Evolutionary conservation across 1,140 invertebrate genomes (phyloP).

Genomic region (Drosophila nigromelanica): DNA sequence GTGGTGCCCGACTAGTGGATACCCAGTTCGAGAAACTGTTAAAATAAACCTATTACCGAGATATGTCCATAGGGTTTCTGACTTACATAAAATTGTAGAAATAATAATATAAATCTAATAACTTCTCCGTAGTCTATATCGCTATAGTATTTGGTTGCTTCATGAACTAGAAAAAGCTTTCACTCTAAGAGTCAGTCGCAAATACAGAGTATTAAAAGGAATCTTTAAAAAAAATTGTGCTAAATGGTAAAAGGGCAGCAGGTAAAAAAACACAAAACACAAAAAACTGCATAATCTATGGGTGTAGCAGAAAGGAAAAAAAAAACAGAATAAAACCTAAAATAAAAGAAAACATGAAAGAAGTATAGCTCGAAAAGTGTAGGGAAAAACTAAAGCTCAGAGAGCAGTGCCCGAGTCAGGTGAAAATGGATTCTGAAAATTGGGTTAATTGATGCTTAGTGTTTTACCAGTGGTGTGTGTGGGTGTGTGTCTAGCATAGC

Average conservation of each 20-base stretch:
- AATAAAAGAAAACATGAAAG: conserved; percentile 57
- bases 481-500: conserved; percentile 21
- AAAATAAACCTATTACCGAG: too few species aligned
- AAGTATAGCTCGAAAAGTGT: conserved; percentile 19
- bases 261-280: too few species aligned
- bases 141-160: too few species aligned
- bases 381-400: conserved; percentile 39
- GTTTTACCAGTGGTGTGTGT: conserved; percentile 44
- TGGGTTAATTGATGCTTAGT: conserved; percentile 83
- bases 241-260: conserved; percentile 17
- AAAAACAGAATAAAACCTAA: conserved; percentile 25
- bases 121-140: too few species aligned
- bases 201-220: conserved; percentile 11
- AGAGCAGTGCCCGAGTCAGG: conserved; percentile 52
- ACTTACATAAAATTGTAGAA: too few species aligned
- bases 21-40: background rate
- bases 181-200: too few species aligned
- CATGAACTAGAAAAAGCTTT: too few species aligned
- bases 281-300: conserved; percentile 1
- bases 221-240: conserved; percentile 36
- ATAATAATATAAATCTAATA: too few species aligned
- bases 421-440: conserved; percentile 83
- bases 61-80: too few species aligned
- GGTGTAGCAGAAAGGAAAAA: conserved; percentile 22
- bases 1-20: conserved; percentile 1